Evolutionary conservation across 2,888 invertebrate species (phyloP).

Genomic region (Steinernema hermaphroditum): DNA sequence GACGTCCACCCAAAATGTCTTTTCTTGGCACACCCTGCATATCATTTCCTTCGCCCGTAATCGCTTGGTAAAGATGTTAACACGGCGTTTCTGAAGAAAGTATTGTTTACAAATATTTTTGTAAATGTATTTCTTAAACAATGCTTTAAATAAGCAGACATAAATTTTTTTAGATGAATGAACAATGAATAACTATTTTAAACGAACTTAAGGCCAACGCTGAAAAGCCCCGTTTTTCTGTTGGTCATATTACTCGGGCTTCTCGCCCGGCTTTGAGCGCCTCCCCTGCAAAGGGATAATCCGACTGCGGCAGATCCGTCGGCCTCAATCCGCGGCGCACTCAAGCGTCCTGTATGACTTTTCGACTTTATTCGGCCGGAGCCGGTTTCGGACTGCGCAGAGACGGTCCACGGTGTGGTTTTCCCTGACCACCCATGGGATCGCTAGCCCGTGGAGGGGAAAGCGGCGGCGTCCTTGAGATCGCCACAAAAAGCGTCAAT

Average conservation of each 20-base stretch:
- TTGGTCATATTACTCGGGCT: neutral
- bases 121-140: too few relatives aligned
- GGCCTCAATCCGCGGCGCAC: conserved; percentile 7
- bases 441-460: neutral
- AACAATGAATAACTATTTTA: too few relatives aligned
- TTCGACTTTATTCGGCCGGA: neutral
- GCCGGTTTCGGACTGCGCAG: neutral
- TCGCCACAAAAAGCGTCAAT: neutral
- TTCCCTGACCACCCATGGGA: neutral
- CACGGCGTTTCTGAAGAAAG: too few relatives aligned
- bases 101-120: too few relatives aligned
- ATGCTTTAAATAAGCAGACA: too few relatives aligned
- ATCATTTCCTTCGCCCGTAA: too few relatives aligned
- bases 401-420: too few relatives aligned
- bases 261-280: neutral
- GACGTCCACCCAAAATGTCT: too few relatives aligned
- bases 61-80: too few relatives aligned
- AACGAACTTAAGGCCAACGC: too few relatives aligned
- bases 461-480: conserved; percentile 1
- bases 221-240: neutral
- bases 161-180: too few relatives aligned
- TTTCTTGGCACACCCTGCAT: too few relatives aligned
- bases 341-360: neutral
- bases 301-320: neutral
- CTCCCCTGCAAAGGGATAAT: neutral